A percentile compares a stretch with the other conserved stretches of the same genome.
phyloP scores from a whole-genome alignment of 1,140 invertebrate species.

The Drosophila chauvacae region DNA sequence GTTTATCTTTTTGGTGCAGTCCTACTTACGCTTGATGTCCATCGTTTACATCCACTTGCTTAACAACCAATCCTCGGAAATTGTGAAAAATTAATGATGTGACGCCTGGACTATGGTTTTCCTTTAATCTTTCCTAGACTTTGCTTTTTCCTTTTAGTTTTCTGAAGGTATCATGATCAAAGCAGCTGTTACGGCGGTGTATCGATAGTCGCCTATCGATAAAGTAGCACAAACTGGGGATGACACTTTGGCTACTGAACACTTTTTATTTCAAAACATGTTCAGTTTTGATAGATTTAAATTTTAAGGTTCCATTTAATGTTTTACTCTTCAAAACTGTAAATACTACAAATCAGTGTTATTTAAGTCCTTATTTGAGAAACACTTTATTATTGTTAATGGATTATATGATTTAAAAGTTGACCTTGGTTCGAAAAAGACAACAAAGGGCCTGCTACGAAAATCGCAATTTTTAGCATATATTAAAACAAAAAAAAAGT shows the following conservation, averaged over 20 bases:
- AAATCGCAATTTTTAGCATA: too few species aligned
- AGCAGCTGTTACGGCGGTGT: conserved; percentile 6
- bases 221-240: conserved; percentile 6
- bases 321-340: too few species aligned
- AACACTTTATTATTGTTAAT: too few species aligned
- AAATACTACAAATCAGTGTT: too few species aligned
- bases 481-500: too few species aligned
- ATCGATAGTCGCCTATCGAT: conserved; percentile 24
- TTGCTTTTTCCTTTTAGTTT: not conserved
- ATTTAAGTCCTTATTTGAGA: too few species aligned
- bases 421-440: too few species aligned
- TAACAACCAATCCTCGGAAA: not conserved
- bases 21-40: conserved; percentile 15
- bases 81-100: not conserved
- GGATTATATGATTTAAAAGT: too few species aligned
- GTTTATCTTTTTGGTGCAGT: not conserved
- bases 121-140: not conserved
- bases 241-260: conserved; percentile 2
- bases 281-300: not conserved
- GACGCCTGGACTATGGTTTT: not conserved
- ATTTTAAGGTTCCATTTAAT: too few species aligned
- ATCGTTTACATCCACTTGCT: conserved; percentile 4
- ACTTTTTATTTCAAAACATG: not conserved
- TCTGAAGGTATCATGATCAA: conserved; percentile 27
- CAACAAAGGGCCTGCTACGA: too few species aligned